Evolutionary conservation across 2,113 vertebrate genomes (phyloP).

Genomic region (Nicator chloris): DNA sequence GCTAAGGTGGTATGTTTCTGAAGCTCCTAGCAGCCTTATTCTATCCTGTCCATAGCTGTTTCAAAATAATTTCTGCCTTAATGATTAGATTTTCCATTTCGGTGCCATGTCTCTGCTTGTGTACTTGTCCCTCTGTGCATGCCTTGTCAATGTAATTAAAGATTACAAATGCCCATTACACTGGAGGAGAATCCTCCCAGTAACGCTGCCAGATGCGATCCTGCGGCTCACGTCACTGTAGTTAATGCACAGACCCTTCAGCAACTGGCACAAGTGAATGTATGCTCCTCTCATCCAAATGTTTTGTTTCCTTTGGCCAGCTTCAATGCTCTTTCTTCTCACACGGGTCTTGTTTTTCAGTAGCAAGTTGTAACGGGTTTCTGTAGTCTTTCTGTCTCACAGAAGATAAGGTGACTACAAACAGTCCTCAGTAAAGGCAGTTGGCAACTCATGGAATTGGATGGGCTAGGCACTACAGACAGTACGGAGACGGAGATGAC

Average conservation of each 20-base stretch:
- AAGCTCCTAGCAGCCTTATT: background rate
- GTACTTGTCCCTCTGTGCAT: background rate
- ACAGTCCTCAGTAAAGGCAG: background rate
- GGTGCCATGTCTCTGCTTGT: background rate
- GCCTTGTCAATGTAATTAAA: conserved; percentile 11
- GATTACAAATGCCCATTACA: background rate
- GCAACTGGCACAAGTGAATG: background rate
- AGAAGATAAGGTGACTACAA: background rate
- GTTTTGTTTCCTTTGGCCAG: background rate
- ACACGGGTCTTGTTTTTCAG: background rate
- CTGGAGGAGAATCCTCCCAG: background rate
- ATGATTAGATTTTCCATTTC: background rate
- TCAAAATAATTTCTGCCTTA: conserved; percentile 3
- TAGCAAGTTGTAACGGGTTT: fast-evolving
- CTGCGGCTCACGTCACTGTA: background rate
- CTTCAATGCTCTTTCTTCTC: background rate
- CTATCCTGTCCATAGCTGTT: background rate
- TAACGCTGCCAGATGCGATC: background rate
- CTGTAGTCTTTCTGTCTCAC: background rate
- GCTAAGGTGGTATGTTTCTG: background rate
- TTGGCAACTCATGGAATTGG: background rate
- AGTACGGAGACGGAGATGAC: background rate
- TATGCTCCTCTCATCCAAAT: background rate
- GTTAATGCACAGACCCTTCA: background rate
- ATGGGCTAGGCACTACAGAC: background rate